Conservation (phyloP, 2,888 invertebrate species). For the Hylaea fasciaria region DNA sequence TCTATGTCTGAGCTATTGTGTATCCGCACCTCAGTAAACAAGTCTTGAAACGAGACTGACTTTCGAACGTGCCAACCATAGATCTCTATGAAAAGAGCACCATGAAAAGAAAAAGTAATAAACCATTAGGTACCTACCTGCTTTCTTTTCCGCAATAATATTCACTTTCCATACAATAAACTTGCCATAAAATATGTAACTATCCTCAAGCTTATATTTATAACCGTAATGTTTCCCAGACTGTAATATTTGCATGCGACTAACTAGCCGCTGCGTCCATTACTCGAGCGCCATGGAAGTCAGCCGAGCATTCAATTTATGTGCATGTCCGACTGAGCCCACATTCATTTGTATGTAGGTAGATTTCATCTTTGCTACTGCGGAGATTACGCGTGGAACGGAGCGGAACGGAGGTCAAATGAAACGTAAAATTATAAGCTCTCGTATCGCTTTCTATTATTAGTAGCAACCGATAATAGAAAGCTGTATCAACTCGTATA, state of each 20-base stretch:
- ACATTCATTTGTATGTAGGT: slow-evolving; percentile 3
- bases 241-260: slow-evolving; percentile 2
- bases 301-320: slow-evolving; percentile 17
- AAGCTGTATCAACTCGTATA: too few species aligned
- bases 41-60: too few species aligned
- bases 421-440: too few species aligned
- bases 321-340: slow-evolving; percentile 12
- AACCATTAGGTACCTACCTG: too few species aligned
- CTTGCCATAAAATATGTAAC: slow-evolving; percentile 7
- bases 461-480: too few species aligned
- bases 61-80: too few species aligned
- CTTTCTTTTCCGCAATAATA: slow-evolving; percentile 11
- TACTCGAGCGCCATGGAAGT: slow-evolving; percentile 10
- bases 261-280: slow-evolving; percentile 19
- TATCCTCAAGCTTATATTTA: slow-evolving; percentile 1
- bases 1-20: too few species aligned
- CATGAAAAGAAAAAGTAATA: neutral
- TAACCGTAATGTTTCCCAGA: slow-evolving; percentile 20
- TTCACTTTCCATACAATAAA: slow-evolving; percentile 26
- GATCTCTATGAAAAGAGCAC: neutral
- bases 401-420: too few species aligned
- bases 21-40: too few species aligned
- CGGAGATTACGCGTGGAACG: neutral
- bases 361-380: slow-evolving; percentile 10
- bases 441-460: too few species aligned